Evolutionary conservation across 2,888 invertebrate genomes (phyloP), one percentile per base, ranked within the genome.

Genomic region (Chymomyza procnemis): DNA sequence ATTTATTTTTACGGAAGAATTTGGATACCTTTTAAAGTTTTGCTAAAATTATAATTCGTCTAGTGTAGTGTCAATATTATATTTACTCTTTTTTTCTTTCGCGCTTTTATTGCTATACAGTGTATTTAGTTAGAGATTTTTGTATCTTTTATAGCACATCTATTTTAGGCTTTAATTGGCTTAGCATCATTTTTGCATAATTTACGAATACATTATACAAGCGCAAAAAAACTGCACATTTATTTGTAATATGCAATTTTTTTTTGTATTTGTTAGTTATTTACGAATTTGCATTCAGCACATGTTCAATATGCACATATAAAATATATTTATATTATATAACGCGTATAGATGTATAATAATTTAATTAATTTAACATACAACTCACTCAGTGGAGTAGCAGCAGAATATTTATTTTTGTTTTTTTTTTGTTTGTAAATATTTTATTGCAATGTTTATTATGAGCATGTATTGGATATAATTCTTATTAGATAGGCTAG

Each of bases 41-140:
- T 76, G 81, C 81, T 81, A 81, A 85, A 85, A 78, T 70, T 85
- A 78, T 76, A 74, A 78, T 85, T 85, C 80, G 66, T 80, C 86
- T 81, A 85, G 74, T 69, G 62, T 69, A 34, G 56, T 16, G 18
- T n/a, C n/a, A n/a, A 4, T 50, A 50, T 16, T 50, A 4, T 26
- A 26, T 26, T 6, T 26, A 6, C 8, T 26, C 6, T 18, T 50
- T 50, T 18, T 19, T 26, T 3, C 8, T 50, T 50, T 18, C 8
- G 6, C 4, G 0, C 63, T 80, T 59, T 50, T 22, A 19, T 22
- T 21, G 64, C 83, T 85, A 79, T 75, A 72, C 61, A 41, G 34
- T 41, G 34, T 34, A 34, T 52, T 52, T 52, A 21, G 1, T 16
- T 6, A 52, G 52, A 52, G 18, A 19, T 52, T 52, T 52, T 8